phyloP scores from a whole-genome alignment of 2,888 invertebrate species.

The Ecliptopera silaceata region DNA sequence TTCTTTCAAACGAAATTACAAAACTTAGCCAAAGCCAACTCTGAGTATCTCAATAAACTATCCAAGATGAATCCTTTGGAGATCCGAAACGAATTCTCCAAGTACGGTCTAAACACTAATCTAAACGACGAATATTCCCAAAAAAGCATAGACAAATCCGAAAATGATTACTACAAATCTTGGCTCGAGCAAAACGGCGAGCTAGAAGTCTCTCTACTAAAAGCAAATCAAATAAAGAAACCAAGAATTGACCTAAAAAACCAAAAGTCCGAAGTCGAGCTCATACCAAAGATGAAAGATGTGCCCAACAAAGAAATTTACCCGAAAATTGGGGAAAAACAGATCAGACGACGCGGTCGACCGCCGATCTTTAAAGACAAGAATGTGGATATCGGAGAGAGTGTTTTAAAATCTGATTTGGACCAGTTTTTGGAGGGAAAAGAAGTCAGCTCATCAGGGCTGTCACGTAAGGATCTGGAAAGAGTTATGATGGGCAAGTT shows the following conservation, averaged over 20 bases:
- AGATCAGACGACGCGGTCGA: conserved; percentile 62
- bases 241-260: conserved; percentile 53
- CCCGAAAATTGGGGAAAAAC: conserved; percentile 64
- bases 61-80: conserved; percentile 72
- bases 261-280: conserved; percentile 70
- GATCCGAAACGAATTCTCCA: conserved; percentile 69
- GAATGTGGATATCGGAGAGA: conserved; percentile 73
- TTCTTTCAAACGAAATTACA: conserved; percentile 72
- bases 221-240: conserved; percentile 65
- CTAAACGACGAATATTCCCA: conserved; percentile 51
- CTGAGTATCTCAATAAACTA: conserved; percentile 64
- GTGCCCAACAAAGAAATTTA: conserved; percentile 54
- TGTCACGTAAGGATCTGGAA: conserved; percentile 76
- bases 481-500: conserved; percentile 81
- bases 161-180: conserved; percentile 76
- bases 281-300: conserved; percentile 67
- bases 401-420: conserved; percentile 73
- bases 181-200: conserved; percentile 80
- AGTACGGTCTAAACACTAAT: conserved; percentile 70
- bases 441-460: conserved; percentile 76
- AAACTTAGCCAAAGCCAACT: conserved; percentile 65
- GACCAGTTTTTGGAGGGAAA: conserved; percentile 79
- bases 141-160: conserved; percentile 55
- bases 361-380: conserved; percentile 76
- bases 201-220: conserved; percentile 72